Base-by-base conservation (phyloP, 2,797 vertebrate species). In the Paratrypauchen microcephalus region DNA sequence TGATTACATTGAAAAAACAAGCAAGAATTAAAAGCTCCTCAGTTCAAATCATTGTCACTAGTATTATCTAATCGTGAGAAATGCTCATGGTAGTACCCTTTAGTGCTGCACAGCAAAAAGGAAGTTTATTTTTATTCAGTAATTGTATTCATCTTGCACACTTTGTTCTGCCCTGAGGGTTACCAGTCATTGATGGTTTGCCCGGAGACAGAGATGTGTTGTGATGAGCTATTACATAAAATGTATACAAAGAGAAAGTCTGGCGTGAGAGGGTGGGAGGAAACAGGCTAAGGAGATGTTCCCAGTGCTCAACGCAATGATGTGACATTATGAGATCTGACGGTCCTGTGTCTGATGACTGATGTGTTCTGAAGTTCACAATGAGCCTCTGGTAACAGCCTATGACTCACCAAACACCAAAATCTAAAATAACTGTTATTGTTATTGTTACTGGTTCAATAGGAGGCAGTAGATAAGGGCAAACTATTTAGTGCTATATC, bases 291-390 rank as follows among this genome's bases (percentile, higher is more conserved):
- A 55, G 54, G 68, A 69, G 66, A 81, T 73, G 57, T 78, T 84
- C 85, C 76, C 50, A 72, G 66, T 82, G 80, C 79, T 75, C 65
- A 68, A 78, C 69, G 74, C 70, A 76, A 41, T 66, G 74, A 76
- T 78, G 69, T 93, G 92, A 93, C 83, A 77, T 92, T 86, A 93
- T 91, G 78, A 71, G 83, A 92, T 78, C 81, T 87, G 93, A 94
- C 90, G 83, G 92, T 78, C 78, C 86, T 88, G 91, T 82, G 87
- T 90, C 87, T 93, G 91, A 93, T 82, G 87, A 88, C 92, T 92
- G 90, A 94, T 94, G 89, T 86, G 90, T 93, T 92, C 89, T 96
- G 95, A 95, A 95, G 95, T 94, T 94, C 93, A 94, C 92, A 86
- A 90, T 88, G 86, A 91, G 92, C 94, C 92, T 95, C 92, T 92